These are phyloP conservation scores for Tenebrosternarchus preto DNA, from an alignment of 2,113 vertebrate genomes.

Conservation along the genomic window DNA sequence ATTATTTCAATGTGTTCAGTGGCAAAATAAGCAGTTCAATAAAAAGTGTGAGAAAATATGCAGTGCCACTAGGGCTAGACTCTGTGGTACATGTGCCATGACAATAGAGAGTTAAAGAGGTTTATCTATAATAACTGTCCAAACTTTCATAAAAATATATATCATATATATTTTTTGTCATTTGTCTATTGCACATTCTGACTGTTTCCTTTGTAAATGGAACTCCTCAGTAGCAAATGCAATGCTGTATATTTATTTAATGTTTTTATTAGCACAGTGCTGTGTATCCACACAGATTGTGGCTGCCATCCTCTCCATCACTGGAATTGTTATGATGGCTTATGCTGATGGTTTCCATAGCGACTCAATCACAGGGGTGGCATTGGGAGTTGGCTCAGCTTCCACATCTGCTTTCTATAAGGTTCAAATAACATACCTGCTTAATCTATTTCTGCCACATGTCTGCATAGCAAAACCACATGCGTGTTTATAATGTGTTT, in stretches of 20 bases:
- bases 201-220: too few species aligned
- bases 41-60: too few species aligned
- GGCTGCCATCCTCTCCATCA: constrained; percentile 65
- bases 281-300: constrained; percentile 58
- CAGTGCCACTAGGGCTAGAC: neutral
- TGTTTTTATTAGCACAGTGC: neutral
- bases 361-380: constrained; percentile 64
- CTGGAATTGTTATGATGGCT: constrained; percentile 67
- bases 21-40: too few species aligned
- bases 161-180: neutral
- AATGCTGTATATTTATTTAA: too few species aligned
- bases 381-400: constrained; percentile 63
- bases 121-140: too few species aligned
- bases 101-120: neutral
- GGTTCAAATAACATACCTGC: constrained; percentile 41
- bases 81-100: neutral
- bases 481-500: neutral
- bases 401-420: constrained; percentile 66
- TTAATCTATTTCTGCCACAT: too few species aligned
- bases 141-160: too few species aligned
- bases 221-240: too few species aligned
- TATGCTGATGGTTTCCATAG: constrained; percentile 63
- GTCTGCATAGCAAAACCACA: neutral
- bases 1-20: too few species aligned
- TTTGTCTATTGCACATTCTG: neutral